Evolutionary conservation across 2,888 invertebrate genomes (phyloP).

Genomic region (Drosophila subsilvestris): DNA sequence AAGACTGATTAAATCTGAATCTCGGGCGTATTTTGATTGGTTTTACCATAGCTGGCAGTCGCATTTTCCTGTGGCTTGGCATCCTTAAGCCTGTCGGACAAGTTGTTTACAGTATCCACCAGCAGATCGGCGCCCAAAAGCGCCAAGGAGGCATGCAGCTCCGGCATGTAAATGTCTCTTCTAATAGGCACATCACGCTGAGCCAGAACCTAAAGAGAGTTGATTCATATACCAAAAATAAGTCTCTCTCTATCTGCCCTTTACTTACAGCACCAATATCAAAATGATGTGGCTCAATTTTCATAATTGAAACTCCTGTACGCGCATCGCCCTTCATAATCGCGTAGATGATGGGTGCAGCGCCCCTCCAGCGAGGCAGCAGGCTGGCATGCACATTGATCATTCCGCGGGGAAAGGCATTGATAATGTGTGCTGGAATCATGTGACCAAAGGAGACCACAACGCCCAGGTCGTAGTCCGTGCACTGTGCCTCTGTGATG

Average conservation of each 20-base stretch:
- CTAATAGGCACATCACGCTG: conserved; percentile 86
- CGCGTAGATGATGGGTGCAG: conserved; percentile 95
- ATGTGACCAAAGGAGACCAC: conserved; percentile 97
- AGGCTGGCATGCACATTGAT: conserved; percentile 97
- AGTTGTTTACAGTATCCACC: conserved; percentile 86
- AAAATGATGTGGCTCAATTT: conserved; percentile 91
- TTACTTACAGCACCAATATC: conserved; percentile 88
- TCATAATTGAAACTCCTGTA: conserved; percentile 95
- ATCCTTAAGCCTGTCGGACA: conserved; percentile 86
- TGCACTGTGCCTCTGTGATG: conserved; percentile 81
- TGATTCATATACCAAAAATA: not conserved
- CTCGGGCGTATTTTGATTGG: accelerated
- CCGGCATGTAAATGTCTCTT: conserved; percentile 87
- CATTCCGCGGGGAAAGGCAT: conserved; percentile 94
- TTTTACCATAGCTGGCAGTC: conserved; percentile 89
- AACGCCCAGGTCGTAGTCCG: conserved; percentile 91
- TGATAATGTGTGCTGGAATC: conserved; percentile 90
- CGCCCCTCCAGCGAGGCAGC: conserved; percentile 96
- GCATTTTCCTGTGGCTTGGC: conserved; percentile 87
- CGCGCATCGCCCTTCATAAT: conserved; percentile 91
- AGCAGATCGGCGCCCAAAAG: conserved; percentile 89
- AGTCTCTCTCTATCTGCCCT: accelerated
- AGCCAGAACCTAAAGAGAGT: conserved; percentile 80
- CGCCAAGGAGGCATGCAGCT: conserved; percentile 88
- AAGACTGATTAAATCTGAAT: conserved; percentile 1